These are phyloP conservation scores for Dichetophora obliterata DNA, from an alignment of 2,888 invertebrate genomes.

Conservation along the genomic window DNA sequence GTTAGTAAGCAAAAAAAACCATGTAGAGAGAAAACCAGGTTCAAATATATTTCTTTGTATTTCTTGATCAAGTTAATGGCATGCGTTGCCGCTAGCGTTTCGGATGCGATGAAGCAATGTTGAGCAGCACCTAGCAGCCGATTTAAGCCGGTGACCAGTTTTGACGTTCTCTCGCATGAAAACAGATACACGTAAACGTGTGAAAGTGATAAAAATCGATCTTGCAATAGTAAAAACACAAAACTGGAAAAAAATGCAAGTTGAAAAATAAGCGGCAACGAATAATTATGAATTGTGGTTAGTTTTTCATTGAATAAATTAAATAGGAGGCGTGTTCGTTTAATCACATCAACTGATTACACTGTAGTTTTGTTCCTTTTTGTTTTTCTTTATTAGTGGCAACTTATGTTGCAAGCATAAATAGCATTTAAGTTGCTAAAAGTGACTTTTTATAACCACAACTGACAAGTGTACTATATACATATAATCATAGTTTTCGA, in stretches of 20 bases:
- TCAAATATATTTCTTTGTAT: not conserved
- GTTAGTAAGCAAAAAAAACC: not conserved
- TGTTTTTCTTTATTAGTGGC: too few species aligned
- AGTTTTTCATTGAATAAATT: too few species aligned
- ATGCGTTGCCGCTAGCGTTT: not conserved
- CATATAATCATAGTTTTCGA: too few species aligned
- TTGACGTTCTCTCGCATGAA: not conserved
- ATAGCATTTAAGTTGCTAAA: too few species aligned
- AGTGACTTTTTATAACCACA: too few species aligned
- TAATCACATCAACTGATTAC: not conserved
- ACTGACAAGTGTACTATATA: too few species aligned
- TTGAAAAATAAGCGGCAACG: too few species aligned
- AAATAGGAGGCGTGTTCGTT: conserved; percentile 6
- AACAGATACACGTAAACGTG: not conserved
- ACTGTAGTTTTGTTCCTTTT: too few species aligned
- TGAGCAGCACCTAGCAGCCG: not conserved
- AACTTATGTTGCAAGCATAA: too few species aligned
- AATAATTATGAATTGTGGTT: too few species aligned
- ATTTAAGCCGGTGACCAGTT: conserved; percentile 22
- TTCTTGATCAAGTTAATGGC: not conserved
- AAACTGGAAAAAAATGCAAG: too few species aligned
- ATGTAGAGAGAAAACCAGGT: not conserved
- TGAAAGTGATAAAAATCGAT: conserved; percentile 8
- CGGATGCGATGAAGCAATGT: not conserved
- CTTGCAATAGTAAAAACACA: not conserved